Evolutionary conservation across 2,888 invertebrate species (phyloP), one percentile per base, ranked within the genome.

Genomic region (Sesia bembeciformis): DNA sequence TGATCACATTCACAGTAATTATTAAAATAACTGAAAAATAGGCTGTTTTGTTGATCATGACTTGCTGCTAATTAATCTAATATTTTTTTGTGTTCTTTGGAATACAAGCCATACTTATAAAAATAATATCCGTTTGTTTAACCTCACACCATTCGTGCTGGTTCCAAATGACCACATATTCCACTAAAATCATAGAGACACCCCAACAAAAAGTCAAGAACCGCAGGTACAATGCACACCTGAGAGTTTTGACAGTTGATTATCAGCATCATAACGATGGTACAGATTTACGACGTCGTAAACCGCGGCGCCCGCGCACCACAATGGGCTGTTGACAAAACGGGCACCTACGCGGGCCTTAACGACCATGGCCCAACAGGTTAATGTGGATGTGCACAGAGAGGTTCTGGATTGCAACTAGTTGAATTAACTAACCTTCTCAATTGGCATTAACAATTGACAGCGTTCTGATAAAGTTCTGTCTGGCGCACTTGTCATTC

Each of bases 231-330:
- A 50, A 50, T 38, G 50, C 23, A 60, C 60, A 64, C 62, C 63
- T 64, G 63, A 68, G 62, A 74, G 72, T 75, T 77, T 74, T 77
- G 78, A 79, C 76, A 74, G 73, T 66, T 67, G 68, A 74, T 69
- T 73, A 76, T 76, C 78, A 69, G 72, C 76, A 78, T 76, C 79
- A 73, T 74, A 74, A 73, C 72, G 74, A 67, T 62, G 61, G 67
- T 60, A 63, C 72, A 76, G 78, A 82, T 84, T 85, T 84, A 86
- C 74, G 74, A 71, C 77, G 74, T 74, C 78, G 68, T 83, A 82
- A 84, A 81, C 66, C 61, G 69, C 66, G 70, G 75, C 79, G 75
- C 75, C 66, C 70, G 76, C 76, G 75, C 76, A 70, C 62, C 70
- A 66, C 68, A 65, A 72, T 70, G 65, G 66, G 55, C 66, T 74